A percentile compares a stretch with the other conserved stretches of the same genome.
These are phyloP conservation scores for Ictalurus punctatus DNA, from an alignment of 2,113 vertebrate genomes.

Conservation along the genomic window DNA sequence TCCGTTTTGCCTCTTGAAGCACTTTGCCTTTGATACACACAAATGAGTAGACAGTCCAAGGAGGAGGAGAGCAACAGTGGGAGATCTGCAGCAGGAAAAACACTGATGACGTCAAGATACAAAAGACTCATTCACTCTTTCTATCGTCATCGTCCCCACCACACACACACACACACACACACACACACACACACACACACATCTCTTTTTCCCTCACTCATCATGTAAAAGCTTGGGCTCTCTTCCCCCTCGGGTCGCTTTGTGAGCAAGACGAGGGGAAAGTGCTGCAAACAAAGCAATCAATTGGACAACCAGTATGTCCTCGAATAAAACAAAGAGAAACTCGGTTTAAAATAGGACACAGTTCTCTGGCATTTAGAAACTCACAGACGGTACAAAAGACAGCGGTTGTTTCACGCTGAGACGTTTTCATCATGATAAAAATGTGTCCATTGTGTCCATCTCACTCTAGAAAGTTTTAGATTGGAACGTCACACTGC, in stretches of 20 bases:
- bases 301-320: constrained; percentile 31
- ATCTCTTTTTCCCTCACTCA: constrained; percentile 12
- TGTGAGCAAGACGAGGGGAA: constrained; percentile 22
- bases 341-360: constrained; percentile 15
- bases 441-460: constrained; percentile 9
- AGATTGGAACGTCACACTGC: neutral
- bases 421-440: neutral
- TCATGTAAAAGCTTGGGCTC: constrained; percentile 30
- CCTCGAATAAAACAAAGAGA: constrained; percentile 33
- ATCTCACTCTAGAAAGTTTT: neutral
- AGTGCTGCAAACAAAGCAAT: constrained; percentile 37
- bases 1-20: constrained; percentile 38
- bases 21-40: constrained; percentile 39
- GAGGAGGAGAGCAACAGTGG: constrained; percentile 16
- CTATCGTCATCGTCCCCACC: neutral
- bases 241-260: constrained; percentile 5
- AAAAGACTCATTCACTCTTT: neutral
- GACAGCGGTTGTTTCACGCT: neutral
- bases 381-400: neutral
- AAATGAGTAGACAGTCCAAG: constrained; percentile 11
- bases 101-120: constrained; percentile 19
- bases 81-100: constrained; percentile 20
- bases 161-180: neutral
- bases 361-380: constrained; percentile 5
- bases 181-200: too few relatives aligned